A percentile compares a stretch with the other conserved stretches of the same genome.
phyloP scores from a whole-genome alignment of 2,888 invertebrate species.

The Hirtodrosophila duncani region DNA sequence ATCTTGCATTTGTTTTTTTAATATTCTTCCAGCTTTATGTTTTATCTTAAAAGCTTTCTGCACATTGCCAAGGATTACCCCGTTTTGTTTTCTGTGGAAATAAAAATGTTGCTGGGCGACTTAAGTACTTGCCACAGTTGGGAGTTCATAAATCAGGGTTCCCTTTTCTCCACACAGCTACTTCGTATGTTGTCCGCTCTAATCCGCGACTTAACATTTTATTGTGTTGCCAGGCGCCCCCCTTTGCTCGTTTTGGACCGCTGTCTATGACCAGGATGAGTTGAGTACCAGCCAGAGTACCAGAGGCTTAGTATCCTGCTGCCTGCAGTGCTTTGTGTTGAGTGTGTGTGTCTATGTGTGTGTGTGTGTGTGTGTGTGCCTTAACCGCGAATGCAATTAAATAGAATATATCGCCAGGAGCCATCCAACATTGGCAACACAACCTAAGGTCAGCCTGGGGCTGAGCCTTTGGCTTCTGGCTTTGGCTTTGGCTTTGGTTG shows the following conservation, averaged over 20 bases:
- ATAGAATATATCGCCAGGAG: slow-evolving; percentile 61
- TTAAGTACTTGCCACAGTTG: slow-evolving; percentile 4
- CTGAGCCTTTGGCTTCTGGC: neutral
- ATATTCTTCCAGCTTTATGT: too few species aligned
- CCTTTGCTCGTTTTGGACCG: slow-evolving; percentile 1
- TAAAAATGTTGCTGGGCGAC: neutral
- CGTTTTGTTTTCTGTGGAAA: too few species aligned
- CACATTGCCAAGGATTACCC: too few species aligned
- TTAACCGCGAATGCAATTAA: slow-evolving; percentile 64
- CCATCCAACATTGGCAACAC: too few species aligned
- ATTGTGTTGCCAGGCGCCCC: neutral
- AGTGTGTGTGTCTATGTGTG: slow-evolving; percentile 13
- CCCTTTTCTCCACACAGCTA: slow-evolving; percentile 21
- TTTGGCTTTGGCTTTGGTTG: neutral
- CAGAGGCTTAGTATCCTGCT: slow-evolving; percentile 51
- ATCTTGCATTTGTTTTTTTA: too few species aligned
- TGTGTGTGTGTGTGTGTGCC: slow-evolving; percentile 23
- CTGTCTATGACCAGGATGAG: slow-evolving; percentile 9
- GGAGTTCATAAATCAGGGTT: slow-evolving; percentile 48
- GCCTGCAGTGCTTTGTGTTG: slow-evolving; percentile 11
- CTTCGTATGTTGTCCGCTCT: slow-evolving; percentile 39
- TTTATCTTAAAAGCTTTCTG: too few species aligned
- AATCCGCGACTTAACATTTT: slow-evolving; percentile 55
- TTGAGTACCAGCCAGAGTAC: neutral
- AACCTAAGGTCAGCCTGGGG: slow-evolving; percentile 24